Conservation (phyloP, 2,888 invertebrate species). For the Noctua janthina region DNA sequence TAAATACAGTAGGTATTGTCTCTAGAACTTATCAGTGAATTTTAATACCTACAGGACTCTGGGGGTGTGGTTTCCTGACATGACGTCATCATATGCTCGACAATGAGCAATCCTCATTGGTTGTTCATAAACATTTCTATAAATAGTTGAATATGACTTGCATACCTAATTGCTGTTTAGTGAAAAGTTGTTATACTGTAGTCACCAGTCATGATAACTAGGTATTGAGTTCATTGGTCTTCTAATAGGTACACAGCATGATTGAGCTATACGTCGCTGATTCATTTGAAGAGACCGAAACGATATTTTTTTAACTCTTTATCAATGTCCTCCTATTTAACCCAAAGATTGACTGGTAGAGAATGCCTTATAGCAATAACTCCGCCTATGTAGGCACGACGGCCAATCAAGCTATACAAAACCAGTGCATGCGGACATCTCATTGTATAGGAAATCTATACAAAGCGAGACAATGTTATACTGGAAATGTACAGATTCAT, state of each 20-base stretch:
- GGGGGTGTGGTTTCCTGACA: constrained; percentile 44
- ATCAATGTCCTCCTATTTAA: not conserved
- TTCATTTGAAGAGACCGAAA: not conserved
- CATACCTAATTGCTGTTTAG: constrained; percentile 23
- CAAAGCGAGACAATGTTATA: no score
- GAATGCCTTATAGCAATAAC: not conserved
- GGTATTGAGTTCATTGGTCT: not conserved
- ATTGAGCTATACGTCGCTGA: not conserved
- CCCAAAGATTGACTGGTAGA: not conserved
- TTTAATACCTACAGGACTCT: constrained; percentile 48
- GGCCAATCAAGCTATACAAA: no score
- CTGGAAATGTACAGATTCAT: no score
- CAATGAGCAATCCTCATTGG: constrained; percentile 19
- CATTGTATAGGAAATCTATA: no score
- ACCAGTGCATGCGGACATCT: no score
- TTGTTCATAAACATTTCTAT: constrained; percentile 8
- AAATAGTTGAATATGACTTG: constrained; percentile 12
- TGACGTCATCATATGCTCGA: constrained; percentile 31
- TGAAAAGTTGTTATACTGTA: not conserved
- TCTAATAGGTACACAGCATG: not conserved
- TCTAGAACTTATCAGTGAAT: constrained; percentile 20
- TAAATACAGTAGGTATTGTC: constrained; percentile 15
- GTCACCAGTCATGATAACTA: not conserved
- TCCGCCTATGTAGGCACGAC: no score
- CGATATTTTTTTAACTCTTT: not conserved